Evolutionary conservation across 2,113 vertebrate genomes (phyloP).

Genomic region (Poecile atricapillus): DNA sequence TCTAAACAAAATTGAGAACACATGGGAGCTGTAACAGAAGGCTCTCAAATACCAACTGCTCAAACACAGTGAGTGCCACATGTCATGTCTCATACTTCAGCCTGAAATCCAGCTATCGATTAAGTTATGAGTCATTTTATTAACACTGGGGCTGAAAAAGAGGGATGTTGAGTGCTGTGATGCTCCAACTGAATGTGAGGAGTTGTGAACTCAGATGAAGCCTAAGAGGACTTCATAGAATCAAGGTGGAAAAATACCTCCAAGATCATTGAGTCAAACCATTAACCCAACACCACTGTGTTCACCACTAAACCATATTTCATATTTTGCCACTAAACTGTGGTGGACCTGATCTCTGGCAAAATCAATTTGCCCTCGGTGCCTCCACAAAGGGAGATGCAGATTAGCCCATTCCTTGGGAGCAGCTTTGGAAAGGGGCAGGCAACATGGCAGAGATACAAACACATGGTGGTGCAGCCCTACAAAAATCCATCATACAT

Average conservation of each 20-base stretch:
- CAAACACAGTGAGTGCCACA: background rate
- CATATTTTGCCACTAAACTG: background rate
- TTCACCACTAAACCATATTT: background rate
- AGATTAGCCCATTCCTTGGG: background rate
- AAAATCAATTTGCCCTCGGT: background rate
- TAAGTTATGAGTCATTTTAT: background rate
- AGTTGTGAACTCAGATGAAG: background rate
- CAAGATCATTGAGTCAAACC: background rate
- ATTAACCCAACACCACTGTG: background rate
- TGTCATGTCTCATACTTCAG: background rate
- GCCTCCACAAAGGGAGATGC: background rate
- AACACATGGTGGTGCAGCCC: background rate
- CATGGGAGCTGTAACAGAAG: background rate
- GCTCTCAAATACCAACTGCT: constrained; percentile 26
- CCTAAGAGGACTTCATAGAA: background rate
- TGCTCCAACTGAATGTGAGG: background rate
- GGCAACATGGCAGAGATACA: background rate
- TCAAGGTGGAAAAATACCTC: background rate
- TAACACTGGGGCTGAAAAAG: background rate
- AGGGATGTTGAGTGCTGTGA: background rate
- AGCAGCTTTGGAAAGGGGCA: background rate
- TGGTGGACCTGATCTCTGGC: background rate
- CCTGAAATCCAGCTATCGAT: background rate
- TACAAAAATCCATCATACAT: background rate
- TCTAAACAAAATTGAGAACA: background rate